phyloP scores from a whole-genome alignment of 2,113 vertebrate genomes.

The Xiphorhynchus elegans region DNA sequence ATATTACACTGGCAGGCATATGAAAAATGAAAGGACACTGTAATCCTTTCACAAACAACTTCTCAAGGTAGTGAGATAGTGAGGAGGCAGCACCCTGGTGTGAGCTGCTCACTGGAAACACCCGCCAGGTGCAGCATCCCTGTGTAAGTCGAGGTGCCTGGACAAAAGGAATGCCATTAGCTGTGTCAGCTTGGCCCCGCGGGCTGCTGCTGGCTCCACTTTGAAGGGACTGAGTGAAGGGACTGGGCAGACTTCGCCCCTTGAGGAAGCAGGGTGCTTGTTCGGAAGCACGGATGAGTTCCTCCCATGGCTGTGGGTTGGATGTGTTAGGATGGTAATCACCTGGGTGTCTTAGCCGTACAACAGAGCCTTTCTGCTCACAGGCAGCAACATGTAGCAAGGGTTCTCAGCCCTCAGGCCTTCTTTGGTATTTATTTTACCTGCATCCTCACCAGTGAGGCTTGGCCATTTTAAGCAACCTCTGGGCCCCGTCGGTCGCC shows the following conservation, averaged over 20 bases:
- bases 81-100: not conserved
- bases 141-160: not conserved
- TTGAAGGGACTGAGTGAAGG: accelerated
- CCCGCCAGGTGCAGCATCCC: not conserved
- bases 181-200: not conserved
- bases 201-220: not conserved
- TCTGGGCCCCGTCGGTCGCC: not conserved
- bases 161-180: not conserved
- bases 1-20: not conserved
- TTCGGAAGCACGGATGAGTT: accelerated
- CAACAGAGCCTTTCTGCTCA: not conserved
- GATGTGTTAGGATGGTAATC: not conserved
- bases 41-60: not conserved
- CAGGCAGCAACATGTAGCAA: accelerated
- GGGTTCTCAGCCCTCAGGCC: not conserved
- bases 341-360: not conserved
- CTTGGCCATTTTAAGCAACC: not conserved
- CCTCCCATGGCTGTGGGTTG: accelerated
- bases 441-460: not conserved
- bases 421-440: not conserved
- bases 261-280: accelerated
- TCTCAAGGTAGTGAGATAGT: not conserved
- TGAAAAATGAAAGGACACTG: slow-evolving; percentile 6
- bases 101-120: not conserved
- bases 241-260: accelerated